phyloP scores from a whole-genome alignment of 2,888 invertebrate species.

The Fragum whitleyi region DNA sequence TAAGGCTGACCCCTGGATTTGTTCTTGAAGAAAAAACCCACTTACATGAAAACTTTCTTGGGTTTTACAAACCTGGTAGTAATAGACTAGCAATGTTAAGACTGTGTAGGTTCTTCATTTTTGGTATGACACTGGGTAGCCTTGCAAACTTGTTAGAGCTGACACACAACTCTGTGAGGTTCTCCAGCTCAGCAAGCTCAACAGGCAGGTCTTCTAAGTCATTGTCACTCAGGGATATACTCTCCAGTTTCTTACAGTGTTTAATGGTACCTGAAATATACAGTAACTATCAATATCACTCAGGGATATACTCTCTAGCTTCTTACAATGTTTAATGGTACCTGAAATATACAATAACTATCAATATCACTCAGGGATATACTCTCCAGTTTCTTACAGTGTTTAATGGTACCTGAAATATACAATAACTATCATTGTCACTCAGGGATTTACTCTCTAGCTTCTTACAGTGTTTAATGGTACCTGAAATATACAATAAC shows the following conservation, averaged over 20 bases:
- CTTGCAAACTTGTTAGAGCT: conserved; percentile 70
- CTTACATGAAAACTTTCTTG: too few species aligned
- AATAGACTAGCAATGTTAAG: conserved; percentile 70
- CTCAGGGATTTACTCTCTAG: conserved; percentile 44
- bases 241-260: conserved; percentile 53
- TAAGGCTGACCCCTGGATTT: too few species aligned
- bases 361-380: too few species aligned
- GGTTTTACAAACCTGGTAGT: conserved; percentile 44
- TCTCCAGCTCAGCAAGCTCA: conserved; percentile 64
- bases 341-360: too few species aligned
- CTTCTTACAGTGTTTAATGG: conserved; percentile 61
- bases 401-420: too few species aligned
- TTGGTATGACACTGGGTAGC: conserved; percentile 70
- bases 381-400: too few species aligned
- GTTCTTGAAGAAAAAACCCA: too few species aligned
- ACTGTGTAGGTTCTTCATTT: conserved; percentile 66
- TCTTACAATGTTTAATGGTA: too few species aligned
- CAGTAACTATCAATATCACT: too few species aligned
- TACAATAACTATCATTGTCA: too few species aligned
- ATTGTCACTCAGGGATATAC: conserved; percentile 67
- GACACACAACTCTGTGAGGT: conserved; percentile 69
- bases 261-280: neutral
- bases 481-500: conserved; percentile 25
- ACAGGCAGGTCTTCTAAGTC: conserved; percentile 69
- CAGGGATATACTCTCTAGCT: too few species aligned